Evolutionary conservation across 2,113 vertebrate genomes (phyloP).

Genomic region (Vireo altiloquus): DNA sequence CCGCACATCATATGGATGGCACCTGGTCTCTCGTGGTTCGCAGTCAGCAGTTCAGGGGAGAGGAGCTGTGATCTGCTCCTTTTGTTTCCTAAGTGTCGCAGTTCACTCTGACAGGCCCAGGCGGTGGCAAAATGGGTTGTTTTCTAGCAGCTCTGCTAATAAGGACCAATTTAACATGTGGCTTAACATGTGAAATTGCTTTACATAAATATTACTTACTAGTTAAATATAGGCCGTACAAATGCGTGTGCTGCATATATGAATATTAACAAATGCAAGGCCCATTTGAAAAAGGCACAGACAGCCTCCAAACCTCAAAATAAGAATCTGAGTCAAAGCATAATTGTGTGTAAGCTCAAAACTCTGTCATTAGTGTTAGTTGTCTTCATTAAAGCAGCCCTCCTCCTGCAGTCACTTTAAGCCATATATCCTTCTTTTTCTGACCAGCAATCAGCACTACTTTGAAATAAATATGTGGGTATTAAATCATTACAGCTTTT

Average conservation of each 20-base stretch:
- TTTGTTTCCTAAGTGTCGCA: rapidly evolving
- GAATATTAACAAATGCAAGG: neutral
- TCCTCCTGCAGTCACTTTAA: neutral
- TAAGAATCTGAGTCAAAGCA: neutral
- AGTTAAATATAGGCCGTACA: neutral
- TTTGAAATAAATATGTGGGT: neutral
- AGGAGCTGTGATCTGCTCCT: neutral
- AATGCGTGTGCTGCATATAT: rapidly evolving
- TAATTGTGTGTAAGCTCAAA: neutral
- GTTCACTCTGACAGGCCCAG: rapidly evolving
- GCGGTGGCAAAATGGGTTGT: rapidly evolving
- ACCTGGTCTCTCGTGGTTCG: rapidly evolving
- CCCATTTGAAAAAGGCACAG: neutral
- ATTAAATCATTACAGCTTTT: neutral
- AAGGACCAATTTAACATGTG: neutral
- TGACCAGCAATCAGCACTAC: neutral
- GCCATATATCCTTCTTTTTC: neutral
- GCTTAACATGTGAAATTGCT: neutral
- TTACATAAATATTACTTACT: neutral
- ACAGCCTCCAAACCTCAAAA: neutral
- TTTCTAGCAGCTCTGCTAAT: neutral
- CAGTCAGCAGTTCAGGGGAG: rapidly evolving
- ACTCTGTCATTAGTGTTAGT: neutral
- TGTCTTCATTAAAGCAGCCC: neutral
- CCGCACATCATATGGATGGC: rapidly evolving